These are phyloP conservation scores for Cheirogaleus major DNA, from an alignment of 2,797 vertebrate genomes.

Conservation along the genomic window DNA sequence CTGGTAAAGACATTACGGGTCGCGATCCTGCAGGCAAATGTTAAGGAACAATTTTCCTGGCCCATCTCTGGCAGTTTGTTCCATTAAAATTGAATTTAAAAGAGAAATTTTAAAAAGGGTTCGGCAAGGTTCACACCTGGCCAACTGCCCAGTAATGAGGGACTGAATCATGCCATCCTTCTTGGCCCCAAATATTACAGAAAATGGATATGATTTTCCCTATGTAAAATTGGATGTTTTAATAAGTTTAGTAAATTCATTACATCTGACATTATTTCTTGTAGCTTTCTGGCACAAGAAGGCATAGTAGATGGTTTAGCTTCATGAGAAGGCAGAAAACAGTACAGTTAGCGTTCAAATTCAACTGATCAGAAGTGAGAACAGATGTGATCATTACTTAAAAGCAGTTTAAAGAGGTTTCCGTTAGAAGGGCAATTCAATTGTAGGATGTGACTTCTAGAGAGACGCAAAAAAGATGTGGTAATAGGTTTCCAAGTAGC, in stretches of 20 bases:
- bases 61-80: not conserved
- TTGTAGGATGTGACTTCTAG: not conserved
- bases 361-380: not conserved
- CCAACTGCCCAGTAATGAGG: conserved; percentile 33
- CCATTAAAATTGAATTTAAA: conserved; percentile 66
- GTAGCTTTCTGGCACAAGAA: not conserved
- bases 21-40: conserved; percentile 59
- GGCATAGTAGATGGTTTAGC: not conserved
- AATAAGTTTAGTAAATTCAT: not conserved
- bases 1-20: conserved; percentile 70
- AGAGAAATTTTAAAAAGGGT: conserved; percentile 7
- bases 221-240: not conserved
- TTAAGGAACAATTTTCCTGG: conserved; percentile 53
- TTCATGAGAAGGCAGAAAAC: not conserved
- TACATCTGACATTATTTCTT: not conserved
- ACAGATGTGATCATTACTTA: not conserved
- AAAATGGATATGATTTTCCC: not conserved
- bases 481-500: not conserved
- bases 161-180: not conserved
- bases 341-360: not conserved
- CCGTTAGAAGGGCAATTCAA: not conserved
- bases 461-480: not conserved
- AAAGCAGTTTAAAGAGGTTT: not conserved
- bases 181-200: not conserved
- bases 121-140: conserved; percentile 14